Percentiles rank a stretch among this genome's conserved stretches.
Evolutionary conservation across 2,797 vertebrate genomes (phyloP).

Genomic region (Eidolon dupreanum): DNA sequence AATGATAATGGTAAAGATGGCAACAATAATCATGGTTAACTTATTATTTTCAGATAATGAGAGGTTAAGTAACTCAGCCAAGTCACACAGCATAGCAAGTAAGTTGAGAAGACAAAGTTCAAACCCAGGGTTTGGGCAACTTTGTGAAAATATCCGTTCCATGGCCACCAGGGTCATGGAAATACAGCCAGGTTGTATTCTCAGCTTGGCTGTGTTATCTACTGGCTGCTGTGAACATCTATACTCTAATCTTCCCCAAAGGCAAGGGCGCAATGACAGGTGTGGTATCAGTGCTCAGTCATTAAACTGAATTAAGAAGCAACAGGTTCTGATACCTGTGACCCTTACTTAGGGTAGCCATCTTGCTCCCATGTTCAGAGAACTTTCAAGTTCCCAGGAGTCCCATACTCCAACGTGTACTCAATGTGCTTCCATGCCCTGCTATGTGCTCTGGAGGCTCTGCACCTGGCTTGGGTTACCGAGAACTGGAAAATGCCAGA

Average conservation of each 20-base stretch:
- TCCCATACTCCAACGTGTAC: background rate
- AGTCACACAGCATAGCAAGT: background rate
- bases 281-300: background rate
- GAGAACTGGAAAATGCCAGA: conserved; percentile 65
- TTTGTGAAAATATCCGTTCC: background rate
- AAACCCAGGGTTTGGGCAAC: background rate
- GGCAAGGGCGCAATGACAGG: background rate
- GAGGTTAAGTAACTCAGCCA: background rate
- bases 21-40: too few species aligned
- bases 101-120: background rate
- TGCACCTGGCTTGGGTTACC: conserved; percentile 63
- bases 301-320: background rate
- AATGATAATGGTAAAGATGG: background rate
- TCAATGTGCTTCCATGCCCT: background rate
- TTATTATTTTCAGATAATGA: background rate
- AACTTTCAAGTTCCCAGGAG: background rate
- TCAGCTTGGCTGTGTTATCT: background rate
- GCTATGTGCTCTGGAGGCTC: conserved; percentile 55
- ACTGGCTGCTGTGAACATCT: background rate
- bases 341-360: background rate
- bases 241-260: background rate
- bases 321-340: background rate
- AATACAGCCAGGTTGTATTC: too few species aligned
- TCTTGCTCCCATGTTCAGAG: background rate
- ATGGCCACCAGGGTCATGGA: background rate